These are phyloP conservation scores for Cnemophilus loriae DNA, from an alignment of 2,113 vertebrate species.

Conservation along the genomic window DNA sequence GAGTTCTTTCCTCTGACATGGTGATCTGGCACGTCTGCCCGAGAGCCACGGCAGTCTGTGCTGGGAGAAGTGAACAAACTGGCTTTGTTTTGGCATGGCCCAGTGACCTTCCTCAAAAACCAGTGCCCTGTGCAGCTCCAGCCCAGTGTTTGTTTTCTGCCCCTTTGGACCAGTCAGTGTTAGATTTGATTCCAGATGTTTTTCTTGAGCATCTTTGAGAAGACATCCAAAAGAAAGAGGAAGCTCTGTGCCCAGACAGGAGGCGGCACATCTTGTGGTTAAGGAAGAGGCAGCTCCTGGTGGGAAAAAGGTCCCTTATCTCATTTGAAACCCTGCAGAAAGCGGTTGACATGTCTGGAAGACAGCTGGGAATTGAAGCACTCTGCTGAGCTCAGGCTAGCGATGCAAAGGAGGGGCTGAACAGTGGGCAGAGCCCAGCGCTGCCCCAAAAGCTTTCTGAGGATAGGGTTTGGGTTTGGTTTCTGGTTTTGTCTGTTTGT, in stretches of 20 bases:
- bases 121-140: neutral
- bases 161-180: neutral
- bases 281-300: neutral
- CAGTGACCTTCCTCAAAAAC: neutral
- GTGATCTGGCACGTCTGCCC: neutral
- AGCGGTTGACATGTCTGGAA: neutral
- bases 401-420: neutral
- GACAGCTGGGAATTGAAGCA: neutral
- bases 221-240: neutral
- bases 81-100: accelerated
- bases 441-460: neutral
- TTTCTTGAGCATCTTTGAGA: neutral
- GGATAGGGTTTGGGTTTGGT: neutral
- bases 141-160: neutral
- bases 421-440: accelerated
- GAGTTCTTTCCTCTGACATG: neutral
- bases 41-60: neutral
- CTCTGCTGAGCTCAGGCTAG: neutral
- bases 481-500: neutral
- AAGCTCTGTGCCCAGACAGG: neutral
- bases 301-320: neutral
- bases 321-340: neutral
- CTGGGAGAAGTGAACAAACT: accelerated
- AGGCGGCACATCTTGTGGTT: neutral
- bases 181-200: neutral